Percentiles rank a stretch among this genome's conserved stretches.
These are phyloP conservation scores for Limnodromus scolopaceus DNA, from an alignment of 2,797 vertebrate genomes.

Conservation along the genomic window DNA sequence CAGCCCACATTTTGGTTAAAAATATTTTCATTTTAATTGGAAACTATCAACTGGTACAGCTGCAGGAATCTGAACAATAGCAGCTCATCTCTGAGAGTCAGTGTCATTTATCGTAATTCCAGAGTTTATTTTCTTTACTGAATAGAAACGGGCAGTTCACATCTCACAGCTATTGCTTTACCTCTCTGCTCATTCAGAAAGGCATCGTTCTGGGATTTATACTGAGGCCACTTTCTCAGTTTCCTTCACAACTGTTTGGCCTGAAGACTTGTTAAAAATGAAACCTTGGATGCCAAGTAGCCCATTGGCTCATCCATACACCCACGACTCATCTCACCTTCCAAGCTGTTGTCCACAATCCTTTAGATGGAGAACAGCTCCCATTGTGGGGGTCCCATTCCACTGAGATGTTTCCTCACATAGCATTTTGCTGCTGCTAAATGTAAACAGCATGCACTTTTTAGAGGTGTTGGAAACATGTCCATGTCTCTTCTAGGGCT, in stretches of 20 bases:
- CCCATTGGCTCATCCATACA: accelerated
- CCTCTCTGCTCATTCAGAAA: background rate
- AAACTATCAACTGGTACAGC: background rate
- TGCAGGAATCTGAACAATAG: background rate
- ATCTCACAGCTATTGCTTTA: background rate
- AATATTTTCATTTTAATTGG: conserved; percentile 24
- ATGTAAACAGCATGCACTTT: background rate
- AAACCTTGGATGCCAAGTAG: background rate
- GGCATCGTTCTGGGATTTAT: background rate
- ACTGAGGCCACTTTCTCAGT: background rate
- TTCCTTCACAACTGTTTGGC: background rate
- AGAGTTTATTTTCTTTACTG: background rate
- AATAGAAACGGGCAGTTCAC: background rate
- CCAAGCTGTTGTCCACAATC: background rate
- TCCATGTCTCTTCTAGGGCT: background rate
- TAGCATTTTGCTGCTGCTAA: background rate
- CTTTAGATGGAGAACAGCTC: background rate
- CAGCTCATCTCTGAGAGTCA: background rate
- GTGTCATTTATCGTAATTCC: background rate
- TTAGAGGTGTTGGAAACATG: background rate
- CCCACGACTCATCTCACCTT: background rate
- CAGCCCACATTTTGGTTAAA: background rate
- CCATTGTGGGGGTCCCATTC: background rate
- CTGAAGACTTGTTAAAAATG: background rate
- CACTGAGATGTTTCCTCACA: background rate